Conservation (phyloP, 2,113 vertebrate species). For the Oostethus manadensis region DNA sequence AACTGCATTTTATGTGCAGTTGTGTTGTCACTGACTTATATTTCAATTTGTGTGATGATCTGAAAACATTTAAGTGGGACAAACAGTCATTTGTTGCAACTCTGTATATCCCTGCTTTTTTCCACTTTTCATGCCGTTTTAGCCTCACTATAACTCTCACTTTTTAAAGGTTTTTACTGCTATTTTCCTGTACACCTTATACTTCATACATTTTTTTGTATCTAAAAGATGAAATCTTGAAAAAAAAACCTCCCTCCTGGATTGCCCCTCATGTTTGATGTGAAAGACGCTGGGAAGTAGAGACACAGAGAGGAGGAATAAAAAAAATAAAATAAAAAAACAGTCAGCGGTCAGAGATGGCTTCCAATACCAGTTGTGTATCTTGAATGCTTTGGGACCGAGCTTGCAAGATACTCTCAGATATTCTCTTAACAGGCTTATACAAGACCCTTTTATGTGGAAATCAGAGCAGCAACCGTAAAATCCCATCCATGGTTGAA, state of each 20-base stretch:
- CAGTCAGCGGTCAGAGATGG: conserved; percentile 35
- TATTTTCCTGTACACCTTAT: too few relatives aligned
- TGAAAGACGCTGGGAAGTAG: conserved; percentile 25
- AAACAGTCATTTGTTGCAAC: too few relatives aligned
- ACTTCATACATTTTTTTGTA: conserved; percentile 14
- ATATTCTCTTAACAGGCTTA: conserved; percentile 53
- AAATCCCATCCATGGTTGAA: conserved; percentile 51
- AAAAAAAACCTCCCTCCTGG: conserved; percentile 18
- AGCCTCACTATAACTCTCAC: background rate
- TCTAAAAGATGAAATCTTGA: conserved; percentile 52
- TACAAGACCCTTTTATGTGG: conserved; percentile 43
- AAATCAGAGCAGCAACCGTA: conserved; percentile 45
- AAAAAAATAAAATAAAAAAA: conserved; percentile 50
- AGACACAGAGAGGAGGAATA: conserved; percentile 23
- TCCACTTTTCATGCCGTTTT: too few relatives aligned
- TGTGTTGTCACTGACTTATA: too few relatives aligned
- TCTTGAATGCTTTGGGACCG: conserved; percentile 38
- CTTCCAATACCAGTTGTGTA: conserved; percentile 30
- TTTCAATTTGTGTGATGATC: too few relatives aligned
- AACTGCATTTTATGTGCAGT: too few relatives aligned
- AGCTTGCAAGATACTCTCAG: conserved; percentile 25
- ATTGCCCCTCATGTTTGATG: conserved; percentile 30
- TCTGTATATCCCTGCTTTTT: background rate
- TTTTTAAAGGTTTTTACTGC: too few relatives aligned
- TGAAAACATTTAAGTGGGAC: too few relatives aligned